These are phyloP conservation scores for Drosophila formosana DNA, from an alignment of 2,888 invertebrate genomes.

Conservation along the genomic window DNA sequence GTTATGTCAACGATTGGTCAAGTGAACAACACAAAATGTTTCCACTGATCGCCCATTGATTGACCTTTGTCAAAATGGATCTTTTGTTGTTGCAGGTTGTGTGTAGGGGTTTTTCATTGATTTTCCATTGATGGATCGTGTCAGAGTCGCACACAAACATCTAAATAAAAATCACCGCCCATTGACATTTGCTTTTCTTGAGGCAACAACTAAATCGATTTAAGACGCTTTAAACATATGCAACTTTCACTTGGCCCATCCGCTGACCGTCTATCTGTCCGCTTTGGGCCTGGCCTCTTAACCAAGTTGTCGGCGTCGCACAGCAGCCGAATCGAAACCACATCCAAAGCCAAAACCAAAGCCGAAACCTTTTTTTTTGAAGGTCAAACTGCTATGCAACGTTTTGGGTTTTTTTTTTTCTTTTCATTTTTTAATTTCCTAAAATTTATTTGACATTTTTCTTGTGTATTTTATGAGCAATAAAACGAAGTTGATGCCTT, in stretches of 20 bases:
- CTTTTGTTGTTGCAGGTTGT: conserved; percentile 17
- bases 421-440: conserved; percentile 2
- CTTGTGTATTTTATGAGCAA: conserved; percentile 1
- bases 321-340: conserved; percentile 7
- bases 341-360: background rate
- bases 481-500: conserved; percentile 29
- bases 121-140: conserved; percentile 41
- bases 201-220: conserved; percentile 3
- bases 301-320: conserved; percentile 22
- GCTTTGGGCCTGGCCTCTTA: conserved; percentile 16
- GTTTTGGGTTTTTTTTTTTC: conserved; percentile 4
- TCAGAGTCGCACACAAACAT: background rate
- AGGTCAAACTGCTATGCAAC: conserved; percentile 15
- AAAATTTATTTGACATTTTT: conserved; percentile 6
- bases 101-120: conserved; percentile 41
- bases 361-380: conserved; percentile 17
- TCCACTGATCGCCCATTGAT: conserved; percentile 31
- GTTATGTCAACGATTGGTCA: conserved; percentile 19
- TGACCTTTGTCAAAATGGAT: conserved; percentile 30
- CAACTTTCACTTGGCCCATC: conserved; percentile 40
- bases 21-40: background rate
- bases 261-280: background rate
- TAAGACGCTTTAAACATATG: conserved; percentile 10
- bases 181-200: conserved; percentile 11
- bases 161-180: background rate